Evolutionary conservation across 2,113 vertebrate genomes (phyloP).

Genomic region (Symphodus melops): DNA sequence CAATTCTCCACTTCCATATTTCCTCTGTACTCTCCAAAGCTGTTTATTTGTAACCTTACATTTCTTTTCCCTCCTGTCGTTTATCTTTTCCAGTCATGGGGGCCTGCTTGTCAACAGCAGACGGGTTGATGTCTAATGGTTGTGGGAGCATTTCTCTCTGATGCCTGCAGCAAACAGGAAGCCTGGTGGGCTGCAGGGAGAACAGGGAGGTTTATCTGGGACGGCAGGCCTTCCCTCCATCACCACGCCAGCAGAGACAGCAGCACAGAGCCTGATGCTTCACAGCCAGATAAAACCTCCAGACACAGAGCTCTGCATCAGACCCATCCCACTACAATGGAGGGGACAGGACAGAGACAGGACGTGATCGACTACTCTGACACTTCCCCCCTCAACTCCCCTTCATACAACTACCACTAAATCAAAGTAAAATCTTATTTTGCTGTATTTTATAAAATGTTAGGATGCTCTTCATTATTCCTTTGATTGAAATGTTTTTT

Average conservation of each 20-base stretch:
- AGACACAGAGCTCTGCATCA: constrained; percentile 59
- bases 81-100: constrained; percentile 61
- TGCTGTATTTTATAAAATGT: too few species aligned
- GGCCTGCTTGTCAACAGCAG: constrained; percentile 64
- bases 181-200: constrained; percentile 59
- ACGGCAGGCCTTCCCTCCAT: constrained; percentile 77
- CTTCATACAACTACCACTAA: too few species aligned
- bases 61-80: constrained; percentile 36
- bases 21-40: constrained; percentile 9
- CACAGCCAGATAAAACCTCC: constrained; percentile 74
- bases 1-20: neutral
- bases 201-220: constrained; percentile 80
- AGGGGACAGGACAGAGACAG: constrained; percentile 1
- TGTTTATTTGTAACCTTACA: constrained; percentile 41
- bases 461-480: too few species aligned
- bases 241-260: constrained; percentile 72
- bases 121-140: constrained; percentile 68
- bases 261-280: constrained; percentile 54
- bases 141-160: constrained; percentile 56
- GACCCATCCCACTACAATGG: constrained; percentile 61
- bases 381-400: neutral
- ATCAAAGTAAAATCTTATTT: too few species aligned
- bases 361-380: constrained; percentile 14
- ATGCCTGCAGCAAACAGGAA: constrained; percentile 64
- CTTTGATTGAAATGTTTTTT: too few species aligned